These are phyloP conservation scores for Harpalus rubripes DNA, from an alignment of 2,888 invertebrate species.

Conservation along the genomic window DNA sequence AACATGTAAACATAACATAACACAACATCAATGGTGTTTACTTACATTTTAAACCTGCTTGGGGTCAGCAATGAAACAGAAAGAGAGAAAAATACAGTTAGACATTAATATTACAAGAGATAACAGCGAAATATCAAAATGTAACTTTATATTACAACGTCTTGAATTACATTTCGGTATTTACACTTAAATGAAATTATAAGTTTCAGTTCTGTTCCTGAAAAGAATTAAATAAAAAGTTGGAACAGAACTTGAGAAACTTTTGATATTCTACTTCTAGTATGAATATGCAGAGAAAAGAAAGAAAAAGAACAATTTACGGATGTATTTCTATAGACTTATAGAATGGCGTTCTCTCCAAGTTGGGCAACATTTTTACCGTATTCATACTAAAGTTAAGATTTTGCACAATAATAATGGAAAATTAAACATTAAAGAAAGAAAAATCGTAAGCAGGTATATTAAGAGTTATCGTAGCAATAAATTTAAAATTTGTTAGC, in stretches of 20 bases:
- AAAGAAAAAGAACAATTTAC: conserved; percentile 16
- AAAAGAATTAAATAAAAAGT: conserved; percentile 43
- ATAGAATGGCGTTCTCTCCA: conserved; percentile 32
- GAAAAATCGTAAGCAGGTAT: neutral
- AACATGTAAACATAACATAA: conserved; percentile 30
- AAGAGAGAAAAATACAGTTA: conserved; percentile 41
- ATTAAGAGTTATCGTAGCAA: neutral
- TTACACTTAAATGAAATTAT: conserved; percentile 42
- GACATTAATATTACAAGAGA: conserved; percentile 16
- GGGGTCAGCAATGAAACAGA: conserved; percentile 66
- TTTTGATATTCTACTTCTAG: conserved; percentile 30
- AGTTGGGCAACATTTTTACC: conserved; percentile 18
- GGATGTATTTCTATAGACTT: conserved; percentile 31
- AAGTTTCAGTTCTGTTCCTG: conserved; percentile 22
- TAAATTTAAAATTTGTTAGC: neutral
- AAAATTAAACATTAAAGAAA: neutral
- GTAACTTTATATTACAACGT: neutral
- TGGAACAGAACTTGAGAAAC: conserved; percentile 9
- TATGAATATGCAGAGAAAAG: conserved; percentile 32
- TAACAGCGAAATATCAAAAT: conserved; percentile 15
- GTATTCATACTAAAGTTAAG: neutral
- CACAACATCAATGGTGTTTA: conserved; percentile 60
- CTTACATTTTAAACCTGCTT: conserved; percentile 71
- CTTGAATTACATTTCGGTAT: conserved; percentile 38
- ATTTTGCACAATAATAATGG: neutral